Base-by-base conservation (phyloP, 2,888 invertebrate genomes). In the Epinotia bilunana region DNA sequence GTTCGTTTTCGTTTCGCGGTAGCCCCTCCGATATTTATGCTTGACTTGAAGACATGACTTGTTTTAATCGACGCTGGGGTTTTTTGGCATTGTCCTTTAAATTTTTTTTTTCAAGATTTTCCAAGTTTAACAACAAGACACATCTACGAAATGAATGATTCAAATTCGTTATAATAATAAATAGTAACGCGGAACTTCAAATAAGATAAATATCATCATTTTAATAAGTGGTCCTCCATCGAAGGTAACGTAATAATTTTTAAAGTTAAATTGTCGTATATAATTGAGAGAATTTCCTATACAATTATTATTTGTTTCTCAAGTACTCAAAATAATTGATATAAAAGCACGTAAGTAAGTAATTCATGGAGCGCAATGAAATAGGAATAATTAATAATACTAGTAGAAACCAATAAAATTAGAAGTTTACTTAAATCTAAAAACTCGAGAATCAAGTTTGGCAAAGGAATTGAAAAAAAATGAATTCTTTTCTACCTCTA, bases 371-470 rank as follows among this genome's bases (percentile, higher is more conserved):
- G 49, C 5, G 49, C 9, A 58, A n/a, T 39, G 43, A 6, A 28
- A 58, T 46, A 69, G 46, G 43, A 46, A 58, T 16, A 16, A 58
- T n/a, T 69, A 69, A 58, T 13, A 69, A 69, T 68, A 68, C 68
- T 43, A 20, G 39, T 61, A 5, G 0, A 11, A 16, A 13, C 33
- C 33, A 4, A 49, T 4, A 49, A 4, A 49, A 13, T 3, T 49
- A 13, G 13, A 49, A 49, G 4, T 12, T 12, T 49, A 13, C 4
- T 49, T 49, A 13, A 13, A 49, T 13, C 3, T 13, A 4, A 13
- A 13, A 16, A 13, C 13, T 13, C 46, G 3, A 33, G 33, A 12
- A 46, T 12, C 46, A 13, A 49, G 13, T 4, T 49, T 13, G 46
- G 46, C 16, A 49, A 49, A 16, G 33, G 33, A 33, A 33, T 33